Evolutionary conservation across 2,797 vertebrate genomes (phyloP), one percentile per base, ranked within the genome.

Genomic region (Anabacerthia variegaticeps): DNA sequence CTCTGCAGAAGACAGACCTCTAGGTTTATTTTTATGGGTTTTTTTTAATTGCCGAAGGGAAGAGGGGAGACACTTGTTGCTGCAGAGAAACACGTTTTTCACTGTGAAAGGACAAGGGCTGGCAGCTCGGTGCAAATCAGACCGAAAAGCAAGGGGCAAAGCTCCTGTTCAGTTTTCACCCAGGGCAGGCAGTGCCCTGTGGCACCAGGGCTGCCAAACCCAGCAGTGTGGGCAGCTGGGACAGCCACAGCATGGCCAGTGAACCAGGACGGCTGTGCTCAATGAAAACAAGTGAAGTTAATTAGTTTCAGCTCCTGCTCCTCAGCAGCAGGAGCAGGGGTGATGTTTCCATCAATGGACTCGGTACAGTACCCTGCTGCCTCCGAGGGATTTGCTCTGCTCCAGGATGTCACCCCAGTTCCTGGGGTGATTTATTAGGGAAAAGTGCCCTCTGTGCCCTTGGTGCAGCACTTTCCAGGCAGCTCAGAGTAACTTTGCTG

Each of bases 231-330:
- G 48, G 74, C 48, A 62, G 69, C 41, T 3, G 3, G n/a, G 65
- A 13, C 39, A 67, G 58, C 58, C 4, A 2, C 16, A 61, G 28
- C 41, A n/a, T 5, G 6, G 12, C 11, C 34, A 15, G 46, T 7
- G 32, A 86, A 52, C 71, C 9, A 1, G 63, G 37, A 28, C 0
- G 0, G 16, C 59, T 7, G 1, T 0, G 2, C 43, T 52, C 22
- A 54, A 7, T 1, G 3, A 63, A 75, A 72, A 83, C 37, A 43
- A 84, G 84, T 63, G 32, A 49, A 83, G 28, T 91, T 80, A 80
- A 92, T 95, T 66, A 68, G 14, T 74, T 77, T 91, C 12, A 14
- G 54, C 52, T 95, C 63, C 61, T 83, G 61, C 59, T 89, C 56
- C 58, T 51, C 37, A 30, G 71, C 51, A 78, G 59, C 39, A 6